These are phyloP conservation scores for Temnothorax rugatulus DNA, from an alignment of 2,888 invertebrate species.

Conservation along the genomic window DNA sequence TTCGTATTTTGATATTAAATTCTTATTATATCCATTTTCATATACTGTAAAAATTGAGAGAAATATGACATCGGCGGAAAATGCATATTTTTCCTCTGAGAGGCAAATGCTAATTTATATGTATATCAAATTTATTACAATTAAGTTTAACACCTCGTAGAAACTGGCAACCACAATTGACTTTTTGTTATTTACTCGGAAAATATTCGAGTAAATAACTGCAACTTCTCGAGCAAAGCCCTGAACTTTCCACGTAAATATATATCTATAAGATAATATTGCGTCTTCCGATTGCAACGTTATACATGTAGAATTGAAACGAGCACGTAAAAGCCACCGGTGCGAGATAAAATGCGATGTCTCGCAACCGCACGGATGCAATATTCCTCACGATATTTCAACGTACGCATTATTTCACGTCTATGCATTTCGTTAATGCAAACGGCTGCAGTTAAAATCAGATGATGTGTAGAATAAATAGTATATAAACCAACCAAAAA, in stretches of 20 bases:
- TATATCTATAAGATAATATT: conserved; percentile 11
- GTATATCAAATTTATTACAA: conserved; percentile 3
- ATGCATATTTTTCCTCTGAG: not conserved
- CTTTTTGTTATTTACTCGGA: not conserved
- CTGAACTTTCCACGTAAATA: not conserved
- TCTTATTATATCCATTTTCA: not conserved
- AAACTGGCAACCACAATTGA: not conserved
- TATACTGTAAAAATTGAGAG: not conserved
- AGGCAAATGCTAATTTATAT: not conserved
- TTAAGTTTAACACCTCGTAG: not conserved
- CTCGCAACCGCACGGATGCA: not conserved
- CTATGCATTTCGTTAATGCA: not conserved
- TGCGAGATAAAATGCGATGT: not conserved
- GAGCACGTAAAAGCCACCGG: conserved; percentile 26
- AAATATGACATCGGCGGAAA: not conserved
- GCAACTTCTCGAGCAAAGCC: not conserved
- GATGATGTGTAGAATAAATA: not conserved
- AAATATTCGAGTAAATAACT: not conserved
- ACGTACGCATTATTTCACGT: not conserved
- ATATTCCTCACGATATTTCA: conserved; percentile 11
- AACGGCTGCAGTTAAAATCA: conserved; percentile 16
- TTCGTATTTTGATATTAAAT: not conserved
- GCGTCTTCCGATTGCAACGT: not conserved
- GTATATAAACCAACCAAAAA: not conserved
- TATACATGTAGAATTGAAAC: not conserved